Evolutionary conservation across 2,113 vertebrate species (phyloP).

Genomic region (Phoxinus phoxinus): DNA sequence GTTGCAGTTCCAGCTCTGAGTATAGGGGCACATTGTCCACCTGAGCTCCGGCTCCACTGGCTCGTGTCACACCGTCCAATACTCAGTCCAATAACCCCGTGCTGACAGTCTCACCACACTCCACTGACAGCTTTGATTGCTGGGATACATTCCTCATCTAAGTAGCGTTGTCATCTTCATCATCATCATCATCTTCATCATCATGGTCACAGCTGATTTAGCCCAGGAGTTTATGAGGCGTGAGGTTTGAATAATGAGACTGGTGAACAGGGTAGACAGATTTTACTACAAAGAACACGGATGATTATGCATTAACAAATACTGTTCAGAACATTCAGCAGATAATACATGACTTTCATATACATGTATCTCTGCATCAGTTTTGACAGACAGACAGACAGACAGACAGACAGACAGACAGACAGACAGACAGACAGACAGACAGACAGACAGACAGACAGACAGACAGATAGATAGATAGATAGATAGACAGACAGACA

Average conservation of each 20-base stretch:
- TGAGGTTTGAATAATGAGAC: neutral
- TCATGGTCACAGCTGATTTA: conserved; percentile 46
- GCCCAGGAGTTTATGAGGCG: conserved; percentile 29
- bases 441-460: neutral
- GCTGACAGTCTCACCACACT: conserved; percentile 75
- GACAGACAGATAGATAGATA: no score
- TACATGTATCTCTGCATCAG: neutral
- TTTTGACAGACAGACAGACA: neutral
- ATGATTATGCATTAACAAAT: neutral
- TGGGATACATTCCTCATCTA: conserved; percentile 69
- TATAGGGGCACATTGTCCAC: conserved; percentile 33
- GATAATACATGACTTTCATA: neutral
- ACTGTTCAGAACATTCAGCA: neutral
- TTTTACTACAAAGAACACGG: neutral
- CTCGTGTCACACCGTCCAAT: conserved; percentile 61
- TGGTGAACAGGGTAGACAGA: neutral
- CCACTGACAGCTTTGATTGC: conserved; percentile 65
- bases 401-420: neutral
- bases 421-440: neutral
- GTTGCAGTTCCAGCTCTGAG: conserved; percentile 4
- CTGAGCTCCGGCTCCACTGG: conserved; percentile 47
- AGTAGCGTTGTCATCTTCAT: conserved; percentile 57
- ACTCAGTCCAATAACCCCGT: conserved; percentile 60
- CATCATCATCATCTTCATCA: conserved; percentile 45
- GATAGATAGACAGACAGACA: no score